phyloP scores from a whole-genome alignment of 2,797 vertebrate genomes.

The Fringilla coelebs region DNA sequence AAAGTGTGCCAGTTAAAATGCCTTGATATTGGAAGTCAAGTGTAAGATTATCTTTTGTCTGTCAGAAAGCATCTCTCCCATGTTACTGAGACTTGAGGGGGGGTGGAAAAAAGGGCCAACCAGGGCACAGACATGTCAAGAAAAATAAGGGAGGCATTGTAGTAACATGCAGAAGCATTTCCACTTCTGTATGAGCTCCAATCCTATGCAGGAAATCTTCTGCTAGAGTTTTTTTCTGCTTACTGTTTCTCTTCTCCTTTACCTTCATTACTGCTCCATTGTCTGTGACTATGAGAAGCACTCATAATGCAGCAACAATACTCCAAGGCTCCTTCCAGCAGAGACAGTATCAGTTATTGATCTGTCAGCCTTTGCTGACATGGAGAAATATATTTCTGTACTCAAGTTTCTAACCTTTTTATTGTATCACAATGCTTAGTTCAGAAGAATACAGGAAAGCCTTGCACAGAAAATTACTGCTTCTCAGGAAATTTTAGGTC shows the following conservation, averaged over 20 bases:
- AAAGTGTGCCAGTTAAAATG: slow-evolving; percentile 97
- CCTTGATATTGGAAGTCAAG: slow-evolving; percentile 98
- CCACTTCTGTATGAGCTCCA: background rate
- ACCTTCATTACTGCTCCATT: background rate
- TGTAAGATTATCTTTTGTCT: slow-evolving; percentile 95
- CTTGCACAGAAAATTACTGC: background rate
- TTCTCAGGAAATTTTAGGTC: background rate
- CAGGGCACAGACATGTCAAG: slow-evolving; percentile 48
- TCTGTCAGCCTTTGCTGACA: slow-evolving; percentile 23
- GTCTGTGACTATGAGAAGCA: background rate
- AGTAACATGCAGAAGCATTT: background rate
- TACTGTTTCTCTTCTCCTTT: background rate
- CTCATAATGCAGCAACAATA: background rate
- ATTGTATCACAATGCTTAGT: slow-evolving; percentile 22
- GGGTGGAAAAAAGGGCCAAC: slow-evolving; percentile 67
- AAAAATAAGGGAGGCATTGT: slow-evolving; percentile 16
- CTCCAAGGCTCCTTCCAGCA: background rate
- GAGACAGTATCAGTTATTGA: slow-evolving; percentile 37
- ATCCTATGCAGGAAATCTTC: background rate
- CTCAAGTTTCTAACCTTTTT: slow-evolving; percentile 40
- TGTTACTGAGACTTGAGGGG: slow-evolving; percentile 66
- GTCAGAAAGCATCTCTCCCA: slow-evolving; percentile 91
- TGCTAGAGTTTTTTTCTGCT: background rate
- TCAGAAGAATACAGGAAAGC: background rate
- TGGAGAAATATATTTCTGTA: slow-evolving; percentile 40